Evolutionary conservation across 2,888 invertebrate species (phyloP).

Genomic region (Adela reaumurella): DNA sequence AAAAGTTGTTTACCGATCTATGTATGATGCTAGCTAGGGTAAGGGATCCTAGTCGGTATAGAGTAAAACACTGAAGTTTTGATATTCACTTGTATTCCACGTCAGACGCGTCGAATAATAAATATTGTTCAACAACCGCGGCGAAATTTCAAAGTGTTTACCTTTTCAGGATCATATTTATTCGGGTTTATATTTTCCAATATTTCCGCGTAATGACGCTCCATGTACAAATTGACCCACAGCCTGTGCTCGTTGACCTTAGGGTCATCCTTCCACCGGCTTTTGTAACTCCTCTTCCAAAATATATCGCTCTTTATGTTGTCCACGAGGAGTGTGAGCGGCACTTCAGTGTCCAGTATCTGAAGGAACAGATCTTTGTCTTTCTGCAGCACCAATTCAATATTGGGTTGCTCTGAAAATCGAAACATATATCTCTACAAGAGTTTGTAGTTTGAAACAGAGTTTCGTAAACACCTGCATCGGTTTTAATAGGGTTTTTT

Average conservation of each 20-base stretch:
- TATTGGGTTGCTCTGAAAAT: constrained; percentile 1
- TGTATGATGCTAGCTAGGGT: too few species aligned
- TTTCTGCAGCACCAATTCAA: constrained; percentile 20
- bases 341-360: constrained; percentile 33
- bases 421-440: too few species aligned
- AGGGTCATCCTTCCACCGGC: constrained; percentile 32
- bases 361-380: constrained; percentile 41
- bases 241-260: constrained; percentile 23
- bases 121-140: too few species aligned
- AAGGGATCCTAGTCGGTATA: too few species aligned
- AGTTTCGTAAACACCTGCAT: too few species aligned
- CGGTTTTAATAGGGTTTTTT: too few species aligned
- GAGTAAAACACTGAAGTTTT: too few species aligned
- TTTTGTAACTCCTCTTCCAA: constrained; percentile 42
- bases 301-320: constrained; percentile 45
- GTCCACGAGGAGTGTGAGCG: constrained; percentile 39
- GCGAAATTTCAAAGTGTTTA: constrained; percentile 11
- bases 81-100: constrained; percentile 4
- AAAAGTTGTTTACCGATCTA: too few species aligned
- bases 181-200: constrained; percentile 46
- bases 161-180: constrained; percentile 49
- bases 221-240: constrained; percentile 46
- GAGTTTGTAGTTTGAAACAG: too few species aligned
- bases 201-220: constrained; percentile 39
- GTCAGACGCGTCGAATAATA: too few species aligned